Evolutionary conservation across 2,888 invertebrate genomes (phyloP), one percentile per base, ranked within the genome.

Genomic region (Trichogramma dendrolimi): DNA sequence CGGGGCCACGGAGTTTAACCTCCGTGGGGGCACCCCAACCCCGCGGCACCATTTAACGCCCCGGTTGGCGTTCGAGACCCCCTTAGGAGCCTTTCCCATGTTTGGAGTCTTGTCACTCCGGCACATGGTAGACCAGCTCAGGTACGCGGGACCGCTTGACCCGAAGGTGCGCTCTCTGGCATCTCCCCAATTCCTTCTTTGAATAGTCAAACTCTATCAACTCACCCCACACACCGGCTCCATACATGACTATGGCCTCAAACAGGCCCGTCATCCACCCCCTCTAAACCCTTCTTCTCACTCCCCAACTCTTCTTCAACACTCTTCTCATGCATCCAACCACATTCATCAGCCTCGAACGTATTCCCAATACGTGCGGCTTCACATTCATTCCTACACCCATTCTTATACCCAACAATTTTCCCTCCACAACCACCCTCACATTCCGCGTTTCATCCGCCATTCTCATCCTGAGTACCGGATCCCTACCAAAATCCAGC

Each of bases 261-360:
- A 62, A 41, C 43, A 52, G 27, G 3, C 61, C 64, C 38, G 40
- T 54, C 10, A 55, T 27, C 8, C 40, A 41, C 4, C 49, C 48
- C 27, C 11, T n/a, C 41, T 48, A 6, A 0, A n/a, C 48, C 1
- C 11, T 4, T 10, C 41, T 39, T 4, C 49, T 48, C 7, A 63
- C 5, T 3, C 61, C 64, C 58, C 61, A 64, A 4, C 61, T 58
- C 46, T 49, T 61, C 47, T 55, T 50, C 14, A 60, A 4, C 0
- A 63, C 61, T 8, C 61, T 52, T 4, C 57, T 40, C 40, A 63
- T 38, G 11, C 14, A n/a, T 4, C 53, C 53, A 2, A 56, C 14
- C 42, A 51, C 11, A 4, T 7, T 11, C 1, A 4, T 8, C n/a
- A 56, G 39, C 6, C 47, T 51, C 44, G 1, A 10, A 0, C 52